phyloP scores from a whole-genome alignment of 2,888 invertebrate genomes.

The Hipparchia semele region DNA sequence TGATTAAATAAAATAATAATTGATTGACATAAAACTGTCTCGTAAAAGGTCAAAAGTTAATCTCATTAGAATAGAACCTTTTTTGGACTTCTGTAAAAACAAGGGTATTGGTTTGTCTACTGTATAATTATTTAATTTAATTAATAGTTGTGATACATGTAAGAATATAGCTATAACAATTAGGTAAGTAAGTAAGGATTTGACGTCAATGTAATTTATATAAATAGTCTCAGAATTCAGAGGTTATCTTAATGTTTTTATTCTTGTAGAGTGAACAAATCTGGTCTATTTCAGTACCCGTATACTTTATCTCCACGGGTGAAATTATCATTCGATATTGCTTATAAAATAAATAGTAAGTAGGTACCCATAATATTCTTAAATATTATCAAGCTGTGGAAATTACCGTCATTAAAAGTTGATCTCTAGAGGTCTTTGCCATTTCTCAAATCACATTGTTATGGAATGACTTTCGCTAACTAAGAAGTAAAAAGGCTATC shows the following conservation, averaged over 20 bases:
- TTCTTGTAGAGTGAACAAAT: conserved; percentile 49
- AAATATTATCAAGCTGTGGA: conserved; percentile 6
- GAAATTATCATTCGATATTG: conserved; percentile 47
- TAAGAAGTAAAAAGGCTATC: background rate
- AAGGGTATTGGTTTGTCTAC: too few species aligned
- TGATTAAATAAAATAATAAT: too few species aligned
- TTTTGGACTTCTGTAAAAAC: too few species aligned
- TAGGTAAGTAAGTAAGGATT: conserved; percentile 45
- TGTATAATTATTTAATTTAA: too few species aligned
- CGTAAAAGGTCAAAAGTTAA: too few species aligned
- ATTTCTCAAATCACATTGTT: background rate
- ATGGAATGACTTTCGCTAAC: background rate
- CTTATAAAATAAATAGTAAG: conserved; percentile 37
- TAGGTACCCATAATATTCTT: conserved; percentile 4
- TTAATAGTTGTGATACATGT: too few species aligned
- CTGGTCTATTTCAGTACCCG: conserved; percentile 59
- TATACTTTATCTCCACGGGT: conserved; percentile 49
- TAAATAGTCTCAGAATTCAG: conserved; percentile 31
- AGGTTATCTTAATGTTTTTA: conserved; percentile 59
- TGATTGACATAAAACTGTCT: too few species aligned
- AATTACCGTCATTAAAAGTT: conserved; percentile 3
- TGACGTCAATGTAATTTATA: conserved; percentile 38
- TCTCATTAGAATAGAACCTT: too few species aligned
- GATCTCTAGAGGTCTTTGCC: background rate
- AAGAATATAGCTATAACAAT: background rate